Evolutionary conservation across 2,113 vertebrate species (phyloP).

Genomic region (Pionites leucogaster): DNA sequence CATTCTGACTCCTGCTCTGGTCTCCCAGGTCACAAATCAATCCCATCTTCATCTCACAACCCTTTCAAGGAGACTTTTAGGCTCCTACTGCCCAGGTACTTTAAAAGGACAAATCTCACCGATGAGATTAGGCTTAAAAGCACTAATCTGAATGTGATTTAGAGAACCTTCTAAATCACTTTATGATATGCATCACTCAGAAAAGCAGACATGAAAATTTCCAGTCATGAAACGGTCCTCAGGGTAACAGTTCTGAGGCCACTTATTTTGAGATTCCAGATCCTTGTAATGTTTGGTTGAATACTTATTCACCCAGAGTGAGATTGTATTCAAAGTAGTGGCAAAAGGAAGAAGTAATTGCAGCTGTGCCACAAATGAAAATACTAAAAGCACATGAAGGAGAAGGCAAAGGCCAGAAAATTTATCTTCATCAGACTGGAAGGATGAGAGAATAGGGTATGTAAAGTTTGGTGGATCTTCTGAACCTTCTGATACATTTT

Average conservation of each 20-base stretch:
- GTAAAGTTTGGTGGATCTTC: neutral
- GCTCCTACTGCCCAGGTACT: neutral
- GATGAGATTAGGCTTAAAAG: neutral
- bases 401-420: neutral
- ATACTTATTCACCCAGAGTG: neutral
- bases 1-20: neutral
- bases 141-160: neutral
- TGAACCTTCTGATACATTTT: neutral
- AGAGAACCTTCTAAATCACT: neutral
- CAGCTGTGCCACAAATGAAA: neutral
- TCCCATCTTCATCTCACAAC: neutral
- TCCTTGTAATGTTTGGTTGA: neutral
- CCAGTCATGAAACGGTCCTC: neutral
- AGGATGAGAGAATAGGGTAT: neutral
- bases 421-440: neutral
- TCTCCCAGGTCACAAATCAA: neutral
- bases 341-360: neutral
- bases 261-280: neutral
- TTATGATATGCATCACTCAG: neutral
- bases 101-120: neutral
- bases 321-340: neutral
- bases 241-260: neutral
- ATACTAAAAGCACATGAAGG: neutral
- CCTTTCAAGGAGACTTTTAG: neutral
- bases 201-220: neutral